Percentiles rank a stretch among this genome's conserved stretches.
Evolutionary conservation across 2,888 invertebrate genomes (phyloP).

Genomic region (Ligdia adustata): DNA sequence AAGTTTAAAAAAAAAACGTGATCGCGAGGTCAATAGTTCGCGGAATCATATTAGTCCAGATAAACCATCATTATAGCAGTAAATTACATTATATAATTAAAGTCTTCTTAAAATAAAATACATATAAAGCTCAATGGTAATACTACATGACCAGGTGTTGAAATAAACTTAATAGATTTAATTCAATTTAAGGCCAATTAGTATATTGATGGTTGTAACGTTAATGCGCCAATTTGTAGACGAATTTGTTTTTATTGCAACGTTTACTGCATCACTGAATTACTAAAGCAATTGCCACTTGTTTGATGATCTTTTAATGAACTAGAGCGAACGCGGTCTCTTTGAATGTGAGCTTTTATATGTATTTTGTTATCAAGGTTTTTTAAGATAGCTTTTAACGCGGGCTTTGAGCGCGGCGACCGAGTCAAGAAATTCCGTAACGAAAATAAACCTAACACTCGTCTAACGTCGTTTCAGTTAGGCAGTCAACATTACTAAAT

Average conservation of each 20-base stretch:
- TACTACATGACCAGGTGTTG: conserved; percentile 7
- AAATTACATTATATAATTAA: too few relatives aligned
- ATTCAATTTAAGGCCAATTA: conserved; percentile 22
- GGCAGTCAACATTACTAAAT: too few relatives aligned
- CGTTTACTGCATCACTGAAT: conserved; percentile 22
- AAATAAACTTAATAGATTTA: conserved; percentile 6
- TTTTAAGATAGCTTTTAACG: neutral
- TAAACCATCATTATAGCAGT: too few relatives aligned
- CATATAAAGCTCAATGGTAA: conserved; percentile 11
- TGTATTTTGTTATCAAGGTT: neutral
- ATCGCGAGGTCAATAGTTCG: too few relatives aligned
- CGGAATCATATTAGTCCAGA: too few relatives aligned
- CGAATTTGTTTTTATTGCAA: conserved; percentile 25
- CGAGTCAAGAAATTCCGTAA: too few relatives aligned
- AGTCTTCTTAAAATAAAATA: neutral
- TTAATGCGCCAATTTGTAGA: conserved; percentile 24
- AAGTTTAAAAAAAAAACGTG: too few relatives aligned
- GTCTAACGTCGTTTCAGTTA: too few relatives aligned
- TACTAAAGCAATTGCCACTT: conserved; percentile 19
- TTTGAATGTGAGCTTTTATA: conserved; percentile 7
- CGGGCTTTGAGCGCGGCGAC: too few relatives aligned
- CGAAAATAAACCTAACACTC: too few relatives aligned
- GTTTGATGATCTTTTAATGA: conserved; percentile 19
- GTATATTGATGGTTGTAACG: conserved; percentile 8
- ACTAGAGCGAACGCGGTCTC: conserved; percentile 19